Evolutionary conservation across 2,888 invertebrate genomes (phyloP).

Genomic region (Synanthedon vespiformis): DNA sequence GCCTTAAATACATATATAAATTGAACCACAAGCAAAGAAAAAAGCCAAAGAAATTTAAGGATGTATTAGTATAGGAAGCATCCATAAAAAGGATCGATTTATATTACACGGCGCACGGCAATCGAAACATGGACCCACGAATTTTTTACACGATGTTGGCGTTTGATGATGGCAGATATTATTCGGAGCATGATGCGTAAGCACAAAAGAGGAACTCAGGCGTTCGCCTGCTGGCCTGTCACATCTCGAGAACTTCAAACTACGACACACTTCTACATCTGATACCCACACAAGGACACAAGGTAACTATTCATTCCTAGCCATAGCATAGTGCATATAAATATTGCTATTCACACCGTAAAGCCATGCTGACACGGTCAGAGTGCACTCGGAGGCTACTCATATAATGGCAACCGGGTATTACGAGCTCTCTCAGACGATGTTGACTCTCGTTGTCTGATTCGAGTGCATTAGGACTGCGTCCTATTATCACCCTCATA

Average conservation of each 20-base stretch:
- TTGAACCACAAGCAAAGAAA: slow-evolving; percentile 56
- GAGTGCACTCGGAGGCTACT: too few species aligned
- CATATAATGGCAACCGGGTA: too few species aligned
- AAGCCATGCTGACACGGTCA: too few species aligned
- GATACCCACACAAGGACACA: slow-evolving; percentile 39
- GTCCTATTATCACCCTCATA: too few species aligned
- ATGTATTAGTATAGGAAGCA: slow-evolving; percentile 58
- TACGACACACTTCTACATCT: slow-evolving; percentile 42
- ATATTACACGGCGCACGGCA: slow-evolving; percentile 61
- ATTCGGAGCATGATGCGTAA: slow-evolving; percentile 66
- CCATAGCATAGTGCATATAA: too few species aligned
- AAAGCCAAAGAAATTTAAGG: slow-evolving; percentile 62
- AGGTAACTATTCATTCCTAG: slow-evolving; percentile 22
- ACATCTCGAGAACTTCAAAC: slow-evolving; percentile 45
- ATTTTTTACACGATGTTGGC: slow-evolving; percentile 50
- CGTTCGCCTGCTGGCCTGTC: slow-evolving; percentile 59
- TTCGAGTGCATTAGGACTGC: too few species aligned
- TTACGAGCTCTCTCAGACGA: too few species aligned
- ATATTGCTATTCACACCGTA: too few species aligned
- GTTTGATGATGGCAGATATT: slow-evolving; percentile 54
- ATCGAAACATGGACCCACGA: slow-evolving; percentile 67
- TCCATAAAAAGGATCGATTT: slow-evolving; percentile 57
- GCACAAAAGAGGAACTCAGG: slow-evolving; percentile 63
- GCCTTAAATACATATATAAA: slow-evolving; percentile 29
- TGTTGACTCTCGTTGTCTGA: too few species aligned